phyloP scores from a whole-genome alignment of 2,888 invertebrate species.

The Steinernema carpocapsae region DNA sequence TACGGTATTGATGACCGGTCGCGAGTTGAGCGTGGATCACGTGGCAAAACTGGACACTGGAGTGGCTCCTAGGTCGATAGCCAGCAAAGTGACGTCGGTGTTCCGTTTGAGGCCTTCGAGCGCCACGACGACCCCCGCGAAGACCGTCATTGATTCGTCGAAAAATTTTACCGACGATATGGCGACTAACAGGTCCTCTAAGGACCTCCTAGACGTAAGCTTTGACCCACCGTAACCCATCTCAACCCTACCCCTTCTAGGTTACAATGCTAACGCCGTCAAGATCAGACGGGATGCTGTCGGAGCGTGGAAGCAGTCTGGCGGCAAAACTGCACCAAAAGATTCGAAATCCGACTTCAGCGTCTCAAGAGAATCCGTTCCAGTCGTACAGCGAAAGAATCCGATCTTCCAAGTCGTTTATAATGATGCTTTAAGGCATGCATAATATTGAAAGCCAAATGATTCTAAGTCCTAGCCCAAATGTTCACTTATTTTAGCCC shows the following conservation, averaged over 20 bases:
- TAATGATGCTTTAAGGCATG: slow-evolving; percentile 40
- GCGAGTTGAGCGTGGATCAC: not conserved
- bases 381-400: slow-evolving; percentile 40
- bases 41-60: not conserved
- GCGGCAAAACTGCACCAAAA: slow-evolving; percentile 32
- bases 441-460: no score
- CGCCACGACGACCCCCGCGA: not conserved
- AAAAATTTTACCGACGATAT: slow-evolving; percentile 10
- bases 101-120: not conserved
- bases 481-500: no score
- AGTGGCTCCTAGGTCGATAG: not conserved
- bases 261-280: not conserved
- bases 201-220: slow-evolving; percentile 8
- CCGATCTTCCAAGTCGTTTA: slow-evolving; percentile 38
- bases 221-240: not conserved
- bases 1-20: slow-evolving; percentile 43
- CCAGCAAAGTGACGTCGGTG: not conserved
- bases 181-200: slow-evolving; percentile 15
- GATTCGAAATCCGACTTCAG: not conserved
- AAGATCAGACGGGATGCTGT: not conserved
- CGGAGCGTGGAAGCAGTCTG: slow-evolving; percentile 28
- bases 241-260: not conserved
- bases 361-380: slow-evolving; percentile 37
- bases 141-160: not conserved
- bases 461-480: no score